Evolutionary conservation across 2,797 vertebrate species (phyloP).

Genomic region (Hephaestus fuliginosus): DNA sequence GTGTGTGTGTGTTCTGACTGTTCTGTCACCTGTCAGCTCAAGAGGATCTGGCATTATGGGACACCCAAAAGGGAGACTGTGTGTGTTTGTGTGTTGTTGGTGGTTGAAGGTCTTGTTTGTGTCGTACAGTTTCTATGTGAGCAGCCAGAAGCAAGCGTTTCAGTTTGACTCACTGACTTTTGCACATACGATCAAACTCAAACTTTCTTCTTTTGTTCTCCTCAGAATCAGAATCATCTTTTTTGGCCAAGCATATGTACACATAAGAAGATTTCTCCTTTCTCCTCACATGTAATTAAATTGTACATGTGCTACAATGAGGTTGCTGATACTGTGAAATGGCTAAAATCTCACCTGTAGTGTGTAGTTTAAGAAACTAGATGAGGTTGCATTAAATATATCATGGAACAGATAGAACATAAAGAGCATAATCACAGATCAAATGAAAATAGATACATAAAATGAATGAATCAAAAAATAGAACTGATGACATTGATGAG

Average conservation of each 20-base stretch:
- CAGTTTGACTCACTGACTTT: slow-evolving; percentile 13
- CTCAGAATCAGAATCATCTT: too few species aligned
- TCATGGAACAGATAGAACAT: neutral
- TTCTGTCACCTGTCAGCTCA: slow-evolving; percentile 75
- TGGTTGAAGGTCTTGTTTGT: neutral
- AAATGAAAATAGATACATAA: neutral
- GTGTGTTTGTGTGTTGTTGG: slow-evolving; percentile 16
- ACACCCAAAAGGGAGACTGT: slow-evolving; percentile 34
- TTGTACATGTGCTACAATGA: neutral
- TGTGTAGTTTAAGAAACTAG: neutral
- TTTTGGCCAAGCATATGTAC: too few species aligned
- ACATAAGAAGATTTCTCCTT: neutral
- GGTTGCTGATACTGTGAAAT: neutral
- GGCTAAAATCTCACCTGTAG: neutral
- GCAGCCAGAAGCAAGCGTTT: neutral
- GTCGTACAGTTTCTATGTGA: slow-evolving; percentile 4
- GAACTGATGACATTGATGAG: neutral
- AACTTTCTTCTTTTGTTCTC: neutral
- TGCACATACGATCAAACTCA: neutral
- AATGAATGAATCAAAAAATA: neutral
- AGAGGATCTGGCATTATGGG: slow-evolving; percentile 55
- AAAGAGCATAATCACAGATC: neutral
- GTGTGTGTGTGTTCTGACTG: slow-evolving; percentile 37
- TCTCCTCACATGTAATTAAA: neutral
- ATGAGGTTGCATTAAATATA: neutral